Base-by-base conservation (phyloP, 2,797 vertebrate genomes). In the Eutrigla gurnardus region DNA sequence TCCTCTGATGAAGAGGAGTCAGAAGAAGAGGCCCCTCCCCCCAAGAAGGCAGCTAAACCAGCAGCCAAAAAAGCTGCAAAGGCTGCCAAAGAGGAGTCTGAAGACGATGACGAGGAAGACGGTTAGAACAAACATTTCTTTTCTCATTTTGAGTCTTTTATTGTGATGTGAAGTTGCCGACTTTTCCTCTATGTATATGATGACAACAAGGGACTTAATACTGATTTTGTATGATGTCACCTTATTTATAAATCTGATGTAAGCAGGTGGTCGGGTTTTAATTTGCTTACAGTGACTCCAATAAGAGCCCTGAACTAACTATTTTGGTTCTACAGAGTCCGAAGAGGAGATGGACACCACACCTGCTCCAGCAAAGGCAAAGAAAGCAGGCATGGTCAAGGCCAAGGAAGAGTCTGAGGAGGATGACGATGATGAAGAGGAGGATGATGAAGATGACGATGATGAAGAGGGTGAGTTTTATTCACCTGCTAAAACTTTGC, bases 271-370 rank as follows among this genome's bases (percentile, higher is more conserved):
- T 60, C 7, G 32, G 2, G 3, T 43, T 50, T 13, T 0, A 55
- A n/a, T 57, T 39, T 11, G 0, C 3, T 25, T 3, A 3, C 3
- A 11, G 0, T n/a, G 6, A 40, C 1, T 18, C 1, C 7, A 2
- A 39, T 0, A 0, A 14, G 7, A 25, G 42, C 2, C 5, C 0
- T 13, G 4, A 4, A 32, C 3, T 1, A 6, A n/a, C 11, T 3
- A 40, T 53, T 80, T 5, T 74, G 8, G 15, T 0, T 87, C 37
- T 89, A 63, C 57, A 98, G 96, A 97, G 0, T 98, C 96, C 13
- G 97, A 97, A 61, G 97, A 97, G 47, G 93, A 96, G 70, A 98
- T 99, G 98, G 98, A 99, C 64, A 96, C 93, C 7, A 93, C 96
- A 50, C 93, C 92, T 5, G 91, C 92, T 47, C 87, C 89, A 63